Evolutionary conservation across 2,888 invertebrate genomes (phyloP).

Genomic region (Philonicus albiceps): DNA sequence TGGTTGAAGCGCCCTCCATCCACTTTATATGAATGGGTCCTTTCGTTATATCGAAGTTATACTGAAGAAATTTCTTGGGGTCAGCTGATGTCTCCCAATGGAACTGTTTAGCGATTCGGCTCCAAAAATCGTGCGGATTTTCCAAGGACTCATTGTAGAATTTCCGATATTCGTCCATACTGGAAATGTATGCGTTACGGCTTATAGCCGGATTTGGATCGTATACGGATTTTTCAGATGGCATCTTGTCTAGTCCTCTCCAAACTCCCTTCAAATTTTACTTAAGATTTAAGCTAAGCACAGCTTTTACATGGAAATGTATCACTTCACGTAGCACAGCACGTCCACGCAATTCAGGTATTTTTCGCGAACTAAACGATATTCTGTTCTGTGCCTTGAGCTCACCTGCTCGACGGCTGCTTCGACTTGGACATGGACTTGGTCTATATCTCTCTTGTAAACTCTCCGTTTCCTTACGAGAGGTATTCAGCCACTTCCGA

Average conservation of each 20-base stretch:
- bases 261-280: not conserved
- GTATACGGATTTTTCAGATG: slow-evolving; percentile 68
- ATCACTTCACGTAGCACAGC: not conserved
- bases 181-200: slow-evolving; percentile 71
- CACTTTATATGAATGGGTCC: slow-evolving; percentile 93
- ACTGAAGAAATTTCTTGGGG: slow-evolving; percentile 80
- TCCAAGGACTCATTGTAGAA: slow-evolving; percentile 88
- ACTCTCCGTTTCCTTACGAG: not conserved
- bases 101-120: slow-evolving; percentile 89
- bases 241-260: slow-evolving; percentile 63
- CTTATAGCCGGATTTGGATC: slow-evolving; percentile 68
- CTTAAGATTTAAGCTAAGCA: not conserved
- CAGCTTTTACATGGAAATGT: slow-evolving; percentile 7
- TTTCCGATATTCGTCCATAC: slow-evolving; percentile 78
- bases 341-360: slow-evolving; percentile 46
- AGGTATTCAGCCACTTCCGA: not conserved
- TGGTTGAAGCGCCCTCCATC: slow-evolving; percentile 94
- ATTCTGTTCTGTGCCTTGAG: not conserved
- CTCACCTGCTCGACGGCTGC: not conserved
- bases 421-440: not conserved
- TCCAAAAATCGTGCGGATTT: slow-evolving; percentile 92
- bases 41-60: slow-evolving; percentile 89
- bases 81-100: slow-evolving; percentile 87
- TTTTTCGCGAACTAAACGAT: slow-evolving; percentile 47
- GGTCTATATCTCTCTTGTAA: not conserved